Conservation (phyloP, 1,140 invertebrate species). For the Drosophila lini region DNA sequence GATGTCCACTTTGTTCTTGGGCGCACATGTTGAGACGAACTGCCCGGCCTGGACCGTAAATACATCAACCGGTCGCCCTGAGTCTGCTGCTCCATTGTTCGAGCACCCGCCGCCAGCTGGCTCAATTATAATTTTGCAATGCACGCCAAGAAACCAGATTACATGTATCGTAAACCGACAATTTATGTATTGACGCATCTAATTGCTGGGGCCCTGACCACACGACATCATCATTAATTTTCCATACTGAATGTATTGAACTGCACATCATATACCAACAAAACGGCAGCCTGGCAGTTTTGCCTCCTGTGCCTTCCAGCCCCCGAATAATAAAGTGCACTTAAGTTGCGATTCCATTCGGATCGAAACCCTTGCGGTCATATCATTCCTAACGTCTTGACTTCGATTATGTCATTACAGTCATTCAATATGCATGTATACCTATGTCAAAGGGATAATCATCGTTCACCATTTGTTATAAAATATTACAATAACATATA, state of each 20-base stretch:
- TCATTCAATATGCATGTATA: slow-evolving; percentile 4
- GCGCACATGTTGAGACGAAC: slow-evolving; percentile 16
- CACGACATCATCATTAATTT: slow-evolving; percentile 31
- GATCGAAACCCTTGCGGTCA: slow-evolving; percentile 47
- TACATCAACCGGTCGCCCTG: slow-evolving; percentile 7
- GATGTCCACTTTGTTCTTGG: slow-evolving; percentile 41
- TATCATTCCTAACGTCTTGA: slow-evolving; percentile 42
- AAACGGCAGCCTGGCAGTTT: slow-evolving; percentile 2
- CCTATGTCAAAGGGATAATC: too few relatives aligned
- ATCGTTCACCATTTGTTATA: background rate
- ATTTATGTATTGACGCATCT: slow-evolving; percentile 27
- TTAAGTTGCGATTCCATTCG: slow-evolving; percentile 34
- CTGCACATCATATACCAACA: background rate
- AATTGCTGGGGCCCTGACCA: slow-evolving; percentile 25
- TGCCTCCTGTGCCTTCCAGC: background rate
- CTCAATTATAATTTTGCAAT: slow-evolving; percentile 65
- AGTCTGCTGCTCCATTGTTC: slow-evolving; percentile 24
- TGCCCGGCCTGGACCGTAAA: slow-evolving; percentile 19
- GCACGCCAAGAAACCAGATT: slow-evolving; percentile 23
- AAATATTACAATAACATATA: too few relatives aligned
- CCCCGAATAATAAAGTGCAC: slow-evolving; percentile 37
- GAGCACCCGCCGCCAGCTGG: slow-evolving; percentile 24
- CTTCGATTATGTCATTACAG: slow-evolving; percentile 1
- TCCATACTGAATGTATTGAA: slow-evolving; percentile 15
- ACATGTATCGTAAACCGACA: slow-evolving; percentile 45